Evolutionary conservation across 2,888 invertebrate genomes (phyloP).

Genomic region (Desoria tigrina): DNA sequence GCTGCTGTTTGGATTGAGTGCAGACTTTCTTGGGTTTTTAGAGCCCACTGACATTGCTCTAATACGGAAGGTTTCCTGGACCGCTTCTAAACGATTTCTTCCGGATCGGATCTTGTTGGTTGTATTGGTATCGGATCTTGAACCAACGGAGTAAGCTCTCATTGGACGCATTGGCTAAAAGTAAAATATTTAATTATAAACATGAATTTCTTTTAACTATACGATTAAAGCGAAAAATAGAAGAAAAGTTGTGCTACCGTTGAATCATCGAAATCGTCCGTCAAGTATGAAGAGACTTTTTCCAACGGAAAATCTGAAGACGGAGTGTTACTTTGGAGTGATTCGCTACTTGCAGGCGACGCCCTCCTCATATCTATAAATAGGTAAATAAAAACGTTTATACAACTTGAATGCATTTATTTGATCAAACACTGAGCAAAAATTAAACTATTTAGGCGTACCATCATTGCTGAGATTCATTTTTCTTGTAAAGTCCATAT

Average conservation of each 20-base stretch:
- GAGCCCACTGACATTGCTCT: conserved; percentile 75
- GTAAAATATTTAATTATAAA: too few species aligned
- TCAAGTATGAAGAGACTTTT: conserved; percentile 73
- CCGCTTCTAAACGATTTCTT: conserved; percentile 49
- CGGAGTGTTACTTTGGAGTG: conserved; percentile 78
- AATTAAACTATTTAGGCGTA: too few species aligned
- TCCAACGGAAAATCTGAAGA: conserved; percentile 80
- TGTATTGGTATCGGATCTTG: conserved; percentile 65
- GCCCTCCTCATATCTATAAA: conserved; percentile 54
- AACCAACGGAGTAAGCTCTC: conserved; percentile 83
- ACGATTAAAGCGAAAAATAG: too few species aligned
- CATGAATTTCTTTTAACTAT: too few species aligned
- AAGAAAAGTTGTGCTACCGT: too few species aligned
- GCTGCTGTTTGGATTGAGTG: conserved; percentile 38
- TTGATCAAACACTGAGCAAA: too few species aligned
- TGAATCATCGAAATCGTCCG: conserved; percentile 63
- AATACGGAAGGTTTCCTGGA: conserved; percentile 59
- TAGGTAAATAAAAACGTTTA: conserved; percentile 28
- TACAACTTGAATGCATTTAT: conserved; percentile 8
- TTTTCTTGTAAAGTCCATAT: conserved; percentile 52
- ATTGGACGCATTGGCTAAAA: conserved; percentile 66
- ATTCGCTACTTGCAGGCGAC: conserved; percentile 71
- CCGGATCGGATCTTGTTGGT: conserved; percentile 41
- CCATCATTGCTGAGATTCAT: conserved; percentile 52
- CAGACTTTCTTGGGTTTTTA: conserved; percentile 41